Evolutionary conservation across 92 coral and sea anemone genomes (phyloP).

Genomic region (Epizoanthus rinbou): DNA sequence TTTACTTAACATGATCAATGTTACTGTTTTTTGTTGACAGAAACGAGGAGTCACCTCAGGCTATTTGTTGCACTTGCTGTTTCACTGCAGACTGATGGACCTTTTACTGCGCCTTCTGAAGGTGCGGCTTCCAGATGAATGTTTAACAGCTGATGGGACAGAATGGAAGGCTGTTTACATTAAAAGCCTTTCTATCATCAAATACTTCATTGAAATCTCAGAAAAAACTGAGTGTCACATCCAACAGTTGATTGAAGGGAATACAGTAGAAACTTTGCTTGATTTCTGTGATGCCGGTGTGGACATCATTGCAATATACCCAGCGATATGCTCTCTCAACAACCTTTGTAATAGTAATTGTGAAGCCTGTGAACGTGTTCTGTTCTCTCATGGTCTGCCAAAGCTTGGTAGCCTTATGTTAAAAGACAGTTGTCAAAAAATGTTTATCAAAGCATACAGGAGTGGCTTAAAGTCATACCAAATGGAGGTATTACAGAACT

Average conservation of each 20-base stretch:
- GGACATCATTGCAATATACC: constrained; percentile 66
- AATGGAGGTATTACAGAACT: constrained; percentile 49
- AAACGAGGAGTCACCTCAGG: constrained; percentile 9
- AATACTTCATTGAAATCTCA: constrained; percentile 58
- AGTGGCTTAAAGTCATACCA: constrained; percentile 64
- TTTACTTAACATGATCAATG: not conserved
- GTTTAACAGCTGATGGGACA: constrained; percentile 48
- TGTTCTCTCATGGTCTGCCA: constrained; percentile 72
- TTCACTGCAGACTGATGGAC: constrained; percentile 61
- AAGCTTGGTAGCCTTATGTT: constrained; percentile 67
- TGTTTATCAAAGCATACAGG: constrained; percentile 65
- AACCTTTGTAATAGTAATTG: constrained; percentile 52
- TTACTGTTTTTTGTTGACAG: not conserved
- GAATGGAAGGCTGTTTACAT: constrained; percentile 76
- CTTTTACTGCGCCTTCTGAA: constrained; percentile 64
- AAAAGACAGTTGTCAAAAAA: constrained; percentile 80
- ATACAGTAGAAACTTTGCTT: constrained; percentile 71
- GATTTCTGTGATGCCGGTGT: constrained; percentile 65
- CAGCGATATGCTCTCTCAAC: constrained; percentile 66
- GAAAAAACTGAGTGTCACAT: constrained; percentile 51
- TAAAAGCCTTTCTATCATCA: constrained; percentile 64
- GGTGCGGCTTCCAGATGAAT: constrained; percentile 69
- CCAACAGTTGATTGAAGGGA: constrained; percentile 49
- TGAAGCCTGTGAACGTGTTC: constrained; percentile 75
- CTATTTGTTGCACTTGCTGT: constrained; percentile 37